Base-by-base conservation (phyloP, 37 sponge, comb jelly and placozoan genomes). In the Agelas oroides region DNA sequence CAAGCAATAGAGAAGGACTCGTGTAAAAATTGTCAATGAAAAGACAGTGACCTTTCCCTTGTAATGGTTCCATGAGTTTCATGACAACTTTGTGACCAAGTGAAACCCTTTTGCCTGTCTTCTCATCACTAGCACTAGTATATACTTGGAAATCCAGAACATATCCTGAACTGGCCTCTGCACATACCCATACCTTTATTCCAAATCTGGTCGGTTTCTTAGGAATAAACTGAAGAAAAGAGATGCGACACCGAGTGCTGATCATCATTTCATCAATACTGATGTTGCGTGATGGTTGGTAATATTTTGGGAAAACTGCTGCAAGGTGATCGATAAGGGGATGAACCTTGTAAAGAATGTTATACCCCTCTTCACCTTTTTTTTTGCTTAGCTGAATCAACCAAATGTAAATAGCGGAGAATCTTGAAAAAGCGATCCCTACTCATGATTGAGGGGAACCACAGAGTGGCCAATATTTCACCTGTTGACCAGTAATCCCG, bases 201-300 rank as follows among this genome's bases (percentile, higher is more conserved):
- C 87, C 73, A 73, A 73, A 71, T 24, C 79, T 78, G 20, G 57
- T 61, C 25, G 87, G 79, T 71, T 70, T 87, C 2, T 87, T 21
- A 0, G 80, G 87, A 25, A 87, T 71, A 55, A 79, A 87, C 33
- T 87, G 87, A 3, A 66, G 36, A 17, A 80, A 80, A 14, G 46
- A 5, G 34, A 37, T 16, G 1, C 65, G 32, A 6, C 79, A 33
- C 1, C 33, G 6, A 24, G 27, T 34, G 1, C 31, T 8, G 12
- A 78, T 40, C 79, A 78, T 78, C 53, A 57, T 57, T 25, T 84
- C 84, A 73, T 84, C 84, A 24, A 84, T 62, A 6, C 21, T 30
- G 39, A 30, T 24, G 20, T 63, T 12, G n/a, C 39, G 23, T 19
- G 20, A 27, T 31, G 75, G 84, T 24, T 52, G 35, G 65, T 62